These are phyloP conservation scores for Motacilla alba DNA, from an alignment of 2,113 vertebrate genomes.

Conservation along the genomic window DNA sequence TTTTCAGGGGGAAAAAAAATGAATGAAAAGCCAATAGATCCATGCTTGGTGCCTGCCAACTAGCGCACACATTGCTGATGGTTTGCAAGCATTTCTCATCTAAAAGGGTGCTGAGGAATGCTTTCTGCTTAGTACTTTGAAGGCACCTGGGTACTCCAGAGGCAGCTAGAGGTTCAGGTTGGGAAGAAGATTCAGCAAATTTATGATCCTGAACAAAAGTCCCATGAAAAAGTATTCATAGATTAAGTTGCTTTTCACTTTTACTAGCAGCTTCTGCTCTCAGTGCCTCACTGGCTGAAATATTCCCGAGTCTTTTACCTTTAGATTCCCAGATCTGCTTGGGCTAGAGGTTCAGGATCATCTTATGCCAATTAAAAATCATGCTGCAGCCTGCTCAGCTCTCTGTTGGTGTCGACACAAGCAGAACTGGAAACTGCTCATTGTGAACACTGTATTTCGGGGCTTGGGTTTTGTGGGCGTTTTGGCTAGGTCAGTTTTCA, in stretches of 20 bases:
- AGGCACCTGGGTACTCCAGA: background rate
- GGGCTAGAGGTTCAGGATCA: background rate
- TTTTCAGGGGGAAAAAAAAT: background rate
- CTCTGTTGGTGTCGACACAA: background rate
- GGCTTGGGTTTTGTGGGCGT: background rate
- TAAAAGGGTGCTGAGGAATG: background rate
- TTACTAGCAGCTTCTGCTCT: background rate
- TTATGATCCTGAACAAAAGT: background rate
- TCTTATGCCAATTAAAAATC: background rate
- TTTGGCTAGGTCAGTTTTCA: background rate
- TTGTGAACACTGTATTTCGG: accelerated
- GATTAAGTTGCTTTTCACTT: background rate
- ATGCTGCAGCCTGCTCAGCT: background rate
- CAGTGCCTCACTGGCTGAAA: background rate
- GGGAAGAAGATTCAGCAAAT: background rate
- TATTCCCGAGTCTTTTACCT: background rate
- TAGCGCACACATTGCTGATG: background rate
- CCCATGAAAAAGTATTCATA: background rate
- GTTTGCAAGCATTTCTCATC: background rate
- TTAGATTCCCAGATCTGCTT: background rate
- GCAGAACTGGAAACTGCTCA: background rate
- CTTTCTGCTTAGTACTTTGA: background rate
- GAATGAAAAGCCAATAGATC: background rate
- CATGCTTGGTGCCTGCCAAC: background rate
- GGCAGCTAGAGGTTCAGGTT: background rate